A percentile compares a stretch with the other conserved stretches of the same genome.
Evolutionary conservation across 2,888 invertebrate genomes (phyloP).

Genomic region (Rotaria magnacalcarata): DNA sequence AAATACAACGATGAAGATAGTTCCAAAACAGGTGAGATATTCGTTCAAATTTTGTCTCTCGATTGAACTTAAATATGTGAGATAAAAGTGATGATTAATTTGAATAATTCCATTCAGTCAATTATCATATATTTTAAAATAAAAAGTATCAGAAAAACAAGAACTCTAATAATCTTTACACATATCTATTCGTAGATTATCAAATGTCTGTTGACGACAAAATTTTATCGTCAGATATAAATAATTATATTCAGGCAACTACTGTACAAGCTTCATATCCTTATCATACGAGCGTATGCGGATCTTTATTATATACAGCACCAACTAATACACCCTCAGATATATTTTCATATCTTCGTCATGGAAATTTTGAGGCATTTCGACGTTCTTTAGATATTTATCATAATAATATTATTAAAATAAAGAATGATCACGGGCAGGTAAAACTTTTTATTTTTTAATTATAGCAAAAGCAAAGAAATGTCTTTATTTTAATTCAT

Average conservation of each 20-base stretch:
- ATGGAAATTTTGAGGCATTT: not conserved
- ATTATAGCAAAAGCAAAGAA: too few relatives aligned
- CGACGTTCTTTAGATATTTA: not conserved
- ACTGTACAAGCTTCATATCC: not conserved
- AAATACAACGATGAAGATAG: too few relatives aligned
- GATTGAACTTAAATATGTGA: fast-evolving
- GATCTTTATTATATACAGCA: not conserved
- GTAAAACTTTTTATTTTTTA: not conserved
- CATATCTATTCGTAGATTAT: not conserved
- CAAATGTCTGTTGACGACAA: not conserved
- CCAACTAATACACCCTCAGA: not conserved
- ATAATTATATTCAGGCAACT: not conserved
- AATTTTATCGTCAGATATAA: slow-evolving; percentile 4
- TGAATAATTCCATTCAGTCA: not conserved
- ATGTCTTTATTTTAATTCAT: too few relatives aligned
- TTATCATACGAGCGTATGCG: not conserved
- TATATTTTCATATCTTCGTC: not conserved
- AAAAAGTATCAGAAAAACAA: not conserved
- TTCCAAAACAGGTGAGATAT: too few relatives aligned
- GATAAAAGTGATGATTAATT: not conserved
- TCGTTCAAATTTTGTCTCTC: too few relatives aligned
- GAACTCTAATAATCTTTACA: not conserved
- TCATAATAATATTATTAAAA: not conserved
- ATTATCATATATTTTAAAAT: not conserved
- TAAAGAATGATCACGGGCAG: not conserved